Conservation (phyloP, 2,113 vertebrate genomes). For the Aplodontia rufa region DNA sequence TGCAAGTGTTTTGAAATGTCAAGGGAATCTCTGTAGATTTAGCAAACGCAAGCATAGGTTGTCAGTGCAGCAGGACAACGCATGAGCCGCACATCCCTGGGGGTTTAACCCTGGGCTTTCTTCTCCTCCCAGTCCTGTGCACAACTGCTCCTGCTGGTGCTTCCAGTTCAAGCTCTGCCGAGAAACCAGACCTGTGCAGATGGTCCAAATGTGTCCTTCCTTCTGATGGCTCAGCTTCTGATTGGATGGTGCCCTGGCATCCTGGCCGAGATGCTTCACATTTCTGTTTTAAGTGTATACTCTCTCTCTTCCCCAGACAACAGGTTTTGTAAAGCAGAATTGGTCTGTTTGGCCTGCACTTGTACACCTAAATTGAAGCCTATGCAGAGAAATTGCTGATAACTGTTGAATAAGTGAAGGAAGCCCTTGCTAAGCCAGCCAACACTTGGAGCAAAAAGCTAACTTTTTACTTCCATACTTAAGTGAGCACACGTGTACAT, state of each 20-base stretch:
- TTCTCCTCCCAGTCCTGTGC: background rate
- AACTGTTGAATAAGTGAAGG: background rate
- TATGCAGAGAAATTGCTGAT: background rate
- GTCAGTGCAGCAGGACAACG: accelerated
- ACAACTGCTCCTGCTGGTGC: background rate
- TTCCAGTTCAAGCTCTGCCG: background rate
- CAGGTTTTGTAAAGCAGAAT: background rate
- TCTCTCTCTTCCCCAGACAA: background rate
- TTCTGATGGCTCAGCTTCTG: background rate
- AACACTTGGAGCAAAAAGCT: background rate
- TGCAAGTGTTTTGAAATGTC: background rate
- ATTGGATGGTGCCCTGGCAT: background rate
- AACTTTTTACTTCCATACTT: background rate
- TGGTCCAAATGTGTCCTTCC: background rate
- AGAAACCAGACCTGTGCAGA: background rate
- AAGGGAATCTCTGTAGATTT: background rate
- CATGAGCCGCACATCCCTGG: background rate
- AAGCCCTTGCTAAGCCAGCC: background rate
- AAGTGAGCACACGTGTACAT: background rate
- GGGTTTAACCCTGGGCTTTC: background rate
- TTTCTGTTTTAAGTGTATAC: background rate
- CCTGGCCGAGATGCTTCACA: background rate
- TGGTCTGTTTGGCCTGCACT: background rate
- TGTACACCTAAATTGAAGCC: background rate
- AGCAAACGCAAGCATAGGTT: background rate